These are phyloP conservation scores for Oscheius sp. DNA, from an alignment of 2,888 invertebrate species.

Conservation along the genomic window DNA sequence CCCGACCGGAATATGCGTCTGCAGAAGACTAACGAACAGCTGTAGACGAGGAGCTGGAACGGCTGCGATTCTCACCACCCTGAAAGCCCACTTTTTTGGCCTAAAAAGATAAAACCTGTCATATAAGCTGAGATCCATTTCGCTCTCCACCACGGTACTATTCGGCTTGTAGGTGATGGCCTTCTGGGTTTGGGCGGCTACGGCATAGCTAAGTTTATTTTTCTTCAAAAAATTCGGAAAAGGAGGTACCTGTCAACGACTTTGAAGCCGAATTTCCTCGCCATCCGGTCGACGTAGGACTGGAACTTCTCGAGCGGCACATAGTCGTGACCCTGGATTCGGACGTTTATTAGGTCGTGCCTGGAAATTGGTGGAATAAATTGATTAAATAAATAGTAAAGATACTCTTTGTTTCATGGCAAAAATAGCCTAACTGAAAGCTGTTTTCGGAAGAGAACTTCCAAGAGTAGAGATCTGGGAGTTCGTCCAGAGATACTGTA, in stretches of 20 bases:
- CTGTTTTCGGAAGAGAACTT: too few relatives aligned
- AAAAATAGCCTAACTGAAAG: too few relatives aligned
- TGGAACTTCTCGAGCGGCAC: slow-evolving; percentile 69
- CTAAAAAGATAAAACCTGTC: slow-evolving; percentile 48
- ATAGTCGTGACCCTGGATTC: slow-evolving; percentile 67
- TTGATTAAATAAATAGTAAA: background rate
- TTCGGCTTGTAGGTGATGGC: slow-evolving; percentile 64
- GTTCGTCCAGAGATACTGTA: too few relatives aligned
- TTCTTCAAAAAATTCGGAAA: background rate
- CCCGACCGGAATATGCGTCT: slow-evolving; percentile 67
- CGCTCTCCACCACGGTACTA: slow-evolving; percentile 61
- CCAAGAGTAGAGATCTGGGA: too few relatives aligned
- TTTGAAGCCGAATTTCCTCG: slow-evolving; percentile 61
- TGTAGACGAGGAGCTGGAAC: slow-evolving; percentile 66
- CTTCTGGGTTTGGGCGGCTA: slow-evolving; percentile 63
- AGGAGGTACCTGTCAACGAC: slow-evolving; percentile 65
- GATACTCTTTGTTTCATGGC: too few relatives aligned
- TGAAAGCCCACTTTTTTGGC: background rate
- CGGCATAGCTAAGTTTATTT: slow-evolving; percentile 62
- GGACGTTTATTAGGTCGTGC: slow-evolving; percentile 60
- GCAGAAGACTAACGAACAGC: slow-evolving; percentile 61
- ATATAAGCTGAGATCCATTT: slow-evolving; percentile 61
- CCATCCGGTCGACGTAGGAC: slow-evolving; percentile 63
- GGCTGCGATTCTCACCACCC: slow-evolving; percentile 40
- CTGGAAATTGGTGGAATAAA: slow-evolving; percentile 37